Conservation (phyloP, 2,888 invertebrate species). For the Candidula unifasciata region DNA sequence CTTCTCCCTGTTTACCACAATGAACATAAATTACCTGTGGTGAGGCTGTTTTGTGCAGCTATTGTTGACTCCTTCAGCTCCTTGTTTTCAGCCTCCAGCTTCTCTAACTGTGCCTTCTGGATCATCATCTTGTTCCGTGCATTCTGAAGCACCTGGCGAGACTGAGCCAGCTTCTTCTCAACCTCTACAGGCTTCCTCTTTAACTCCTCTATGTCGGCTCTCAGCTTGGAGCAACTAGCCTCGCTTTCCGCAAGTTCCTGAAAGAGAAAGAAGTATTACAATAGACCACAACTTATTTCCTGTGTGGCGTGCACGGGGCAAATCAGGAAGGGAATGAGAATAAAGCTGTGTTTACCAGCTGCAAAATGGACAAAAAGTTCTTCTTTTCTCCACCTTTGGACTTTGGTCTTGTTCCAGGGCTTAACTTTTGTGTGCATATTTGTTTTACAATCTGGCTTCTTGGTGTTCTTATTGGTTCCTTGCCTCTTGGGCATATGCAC, state of each 20-base stretch:
- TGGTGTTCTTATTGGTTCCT: too few species aligned
- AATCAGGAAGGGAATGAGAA: too few species aligned
- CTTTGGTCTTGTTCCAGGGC: too few species aligned
- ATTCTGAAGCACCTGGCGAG: slow-evolving; percentile 62
- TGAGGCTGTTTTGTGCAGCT: slow-evolving; percentile 57
- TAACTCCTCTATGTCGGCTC: slow-evolving; percentile 54
- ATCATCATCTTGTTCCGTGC: slow-evolving; percentile 67
- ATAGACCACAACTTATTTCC: too few species aligned
- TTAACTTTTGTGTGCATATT: too few species aligned
- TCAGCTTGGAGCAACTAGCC: slow-evolving; percentile 48
- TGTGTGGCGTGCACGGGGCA: too few species aligned
- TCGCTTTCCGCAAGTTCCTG: slow-evolving; percentile 50
- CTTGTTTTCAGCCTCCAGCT: slow-evolving; percentile 77
- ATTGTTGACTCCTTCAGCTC: slow-evolving; percentile 78
- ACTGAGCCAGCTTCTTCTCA: slow-evolving; percentile 68
- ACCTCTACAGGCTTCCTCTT: slow-evolving; percentile 63
- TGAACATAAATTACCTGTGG: neutral
- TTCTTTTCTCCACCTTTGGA: too few species aligned
- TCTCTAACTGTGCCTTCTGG: slow-evolving; percentile 70
- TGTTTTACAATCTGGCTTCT: too few species aligned
- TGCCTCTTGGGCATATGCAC: too few species aligned
- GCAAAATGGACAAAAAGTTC: too few species aligned
- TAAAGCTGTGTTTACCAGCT: too few species aligned
- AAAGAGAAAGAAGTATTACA: neutral
- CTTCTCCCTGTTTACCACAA: too few species aligned